Evolutionary conservation across 2,888 invertebrate species (phyloP), one percentile per base, ranked within the genome.

Genomic region (Dinocampus coccinellae): DNA sequence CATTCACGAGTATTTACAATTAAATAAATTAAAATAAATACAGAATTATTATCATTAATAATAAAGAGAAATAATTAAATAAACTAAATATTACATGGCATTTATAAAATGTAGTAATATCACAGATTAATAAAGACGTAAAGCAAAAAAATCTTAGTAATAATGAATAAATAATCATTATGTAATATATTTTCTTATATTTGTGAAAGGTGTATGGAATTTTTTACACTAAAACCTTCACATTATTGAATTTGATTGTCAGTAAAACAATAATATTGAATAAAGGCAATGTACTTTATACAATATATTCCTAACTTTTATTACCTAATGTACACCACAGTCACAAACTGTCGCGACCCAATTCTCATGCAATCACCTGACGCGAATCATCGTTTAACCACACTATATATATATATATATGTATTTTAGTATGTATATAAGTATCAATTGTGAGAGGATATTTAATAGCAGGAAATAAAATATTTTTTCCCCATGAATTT

Each of bases 311-410:
- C 68, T 57, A 55, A 42, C 52, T 53, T 34, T 33, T 66, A 67
- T 75, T 77, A 73, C 73, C 58, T 69, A 73, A 77, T 62, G 47
- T 58, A 39, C 22, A 57, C 34, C n/a, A 65, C 39, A 47, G 16
- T 47, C 16, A 47, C 47, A 60, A 73, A 42, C 71, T 65, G 68
- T 73, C 70, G 70, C 76, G 82, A 78, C 82, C 80, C 76, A 78
- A 71, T 84, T 85, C 85, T 79, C 84, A 84, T 47, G 16, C 81
- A 82, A 76, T 74, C 71, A 57, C 63, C 55, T 71, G 68, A 68
- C 42, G 70, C 75, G 63, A 71, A 73, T 75, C 73, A 71, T 73
- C 73, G 55, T 65, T 67, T 65, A 52, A 58, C 66, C 58, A 39
- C 24, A 29, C 3, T 29, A 29, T 4, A 29, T 29, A 29, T 7